Evolutionary conservation across 1,140 invertebrate species (phyloP), one percentile per base, ranked within the genome.

Genomic region (Trachymyrmex cornetzi): DNA sequence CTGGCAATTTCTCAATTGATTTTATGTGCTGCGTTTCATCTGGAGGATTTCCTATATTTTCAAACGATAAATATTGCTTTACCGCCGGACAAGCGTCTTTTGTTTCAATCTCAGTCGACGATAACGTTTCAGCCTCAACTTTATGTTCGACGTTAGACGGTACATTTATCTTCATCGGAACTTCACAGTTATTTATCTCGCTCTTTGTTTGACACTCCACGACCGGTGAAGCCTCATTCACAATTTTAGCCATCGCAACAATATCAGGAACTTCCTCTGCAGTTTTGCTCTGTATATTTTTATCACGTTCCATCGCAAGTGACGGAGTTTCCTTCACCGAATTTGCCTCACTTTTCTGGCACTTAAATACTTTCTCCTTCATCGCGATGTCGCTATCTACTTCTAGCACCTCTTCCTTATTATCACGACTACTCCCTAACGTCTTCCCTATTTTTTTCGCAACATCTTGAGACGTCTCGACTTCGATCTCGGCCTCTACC

Each of bases 181-280:
- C 80, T 74, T 16, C 55, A 38, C 38, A 22, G 30, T 24, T 84
- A 84, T 84, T 84, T 84, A 84, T 84, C 69, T 84, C 80, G 38
- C 14, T 74, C 38, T 84, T 50, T 84, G 48, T 75, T 63, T 74
- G 80, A 84, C 24, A 84, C 27, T 84, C 69, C 24, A 34, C 38
- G 38, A 48, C 55, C 19, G 34, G 38, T 30, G 59, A 22, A 82
- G 55, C 19, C 38, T 75, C 67, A 50, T 84, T 84, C 55, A 34
- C 61, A 84, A 48, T 53, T 72, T 72, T 27, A 59, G 38, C 30
- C 30, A 5, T 55, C n/a, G 61, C 66, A 64, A n/a, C 61, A 38
- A 44, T 48, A 12, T 27, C 66, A 38, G 34, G 14, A 59, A 82
- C 67, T 84, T 82, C 0, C 6, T 74, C 22, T 7, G n/a, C 2